Evolutionary conservation across 2,888 invertebrate genomes (phyloP).

Genomic region (Epinotia nisella): DNA sequence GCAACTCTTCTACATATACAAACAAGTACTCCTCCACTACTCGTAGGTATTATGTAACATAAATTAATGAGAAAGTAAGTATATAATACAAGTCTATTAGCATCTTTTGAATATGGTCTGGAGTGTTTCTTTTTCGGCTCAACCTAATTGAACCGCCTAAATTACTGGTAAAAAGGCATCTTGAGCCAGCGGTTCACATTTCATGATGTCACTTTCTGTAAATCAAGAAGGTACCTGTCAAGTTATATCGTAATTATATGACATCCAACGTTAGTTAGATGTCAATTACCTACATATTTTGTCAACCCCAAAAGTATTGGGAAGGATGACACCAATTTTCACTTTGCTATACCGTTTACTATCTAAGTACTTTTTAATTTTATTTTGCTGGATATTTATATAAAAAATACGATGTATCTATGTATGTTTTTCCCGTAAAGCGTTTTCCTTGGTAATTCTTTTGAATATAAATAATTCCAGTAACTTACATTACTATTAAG

Average conservation of each 20-base stretch:
- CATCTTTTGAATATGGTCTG: not conserved
- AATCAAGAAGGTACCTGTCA: not conserved
- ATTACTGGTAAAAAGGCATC: not conserved
- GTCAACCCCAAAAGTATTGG: not conserved
- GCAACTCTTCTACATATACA: conserved; percentile 60
- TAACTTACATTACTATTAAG: not conserved
- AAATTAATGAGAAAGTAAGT: not conserved
- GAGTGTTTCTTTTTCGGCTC: not conserved
- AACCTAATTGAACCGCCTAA: not conserved
- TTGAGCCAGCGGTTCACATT: not conserved
- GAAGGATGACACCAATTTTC: not conserved
- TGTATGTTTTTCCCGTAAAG: conserved; percentile 64
- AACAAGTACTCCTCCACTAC: not conserved
- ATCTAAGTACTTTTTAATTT: not conserved
- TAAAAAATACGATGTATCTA: not conserved
- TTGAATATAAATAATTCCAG: conserved; percentile 50
- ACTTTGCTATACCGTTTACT: not conserved
- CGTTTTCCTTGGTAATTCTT: conserved; percentile 80
- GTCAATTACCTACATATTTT: not conserved
- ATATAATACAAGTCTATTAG: not conserved
- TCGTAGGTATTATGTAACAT: not conserved
- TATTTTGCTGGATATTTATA: not conserved
- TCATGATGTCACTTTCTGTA: not conserved
- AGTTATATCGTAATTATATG: not conserved
- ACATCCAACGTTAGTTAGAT: not conserved